Evolutionary conservation across 2,888 invertebrate genomes (phyloP), one percentile per base, ranked within the genome.

Genomic region (Pseudococcus longispinus): DNA sequence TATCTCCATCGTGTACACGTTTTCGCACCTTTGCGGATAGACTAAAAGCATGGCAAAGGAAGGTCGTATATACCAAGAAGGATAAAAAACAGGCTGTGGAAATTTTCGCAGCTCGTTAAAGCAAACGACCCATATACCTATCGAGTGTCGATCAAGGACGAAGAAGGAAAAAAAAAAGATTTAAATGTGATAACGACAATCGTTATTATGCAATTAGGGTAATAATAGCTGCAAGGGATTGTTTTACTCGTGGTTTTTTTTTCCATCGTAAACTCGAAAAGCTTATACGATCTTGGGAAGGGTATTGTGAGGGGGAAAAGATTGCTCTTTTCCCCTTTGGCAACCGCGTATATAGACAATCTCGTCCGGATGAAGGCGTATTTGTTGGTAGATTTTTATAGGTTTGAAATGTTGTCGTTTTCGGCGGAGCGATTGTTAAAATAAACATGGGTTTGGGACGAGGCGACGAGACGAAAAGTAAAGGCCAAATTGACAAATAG

Each of bases 401-500:
- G 32, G 32, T 32, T 74, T 74, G 32, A 74, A 74, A 74, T 74
- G 74, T 74, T 18, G 74, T 74, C 74, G 74, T 32, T 74, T 60
- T 60, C 23, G 15, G 51, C 32, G 37, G 1, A 18, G 74, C 32
- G 74, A 74, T 74, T 74, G 74, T 74, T 74, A 74, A 32, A 74
- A 32, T 74, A 74, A 74, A 74, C 74, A 60, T 55, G 5, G 55
- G 18, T n/a, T n/a, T 55, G 20, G 23, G 60, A 23, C 20, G 55
- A 55, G 37, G 37, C n/a, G n/a, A 70, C 60, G 60, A 70, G 20
- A 23, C 20, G 60, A 74, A 74, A 74, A 74, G 18, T 74, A 32
- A 32, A 15, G 74, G 74, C 32, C 32, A 74, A 74, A 83, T 83
- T 83, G 83, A 83, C 83, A 55, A 46, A 83, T 29, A 29, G 83